Base-by-base conservation (phyloP, 2,888 invertebrate genomes). In the Xylophagus ater region DNA sequence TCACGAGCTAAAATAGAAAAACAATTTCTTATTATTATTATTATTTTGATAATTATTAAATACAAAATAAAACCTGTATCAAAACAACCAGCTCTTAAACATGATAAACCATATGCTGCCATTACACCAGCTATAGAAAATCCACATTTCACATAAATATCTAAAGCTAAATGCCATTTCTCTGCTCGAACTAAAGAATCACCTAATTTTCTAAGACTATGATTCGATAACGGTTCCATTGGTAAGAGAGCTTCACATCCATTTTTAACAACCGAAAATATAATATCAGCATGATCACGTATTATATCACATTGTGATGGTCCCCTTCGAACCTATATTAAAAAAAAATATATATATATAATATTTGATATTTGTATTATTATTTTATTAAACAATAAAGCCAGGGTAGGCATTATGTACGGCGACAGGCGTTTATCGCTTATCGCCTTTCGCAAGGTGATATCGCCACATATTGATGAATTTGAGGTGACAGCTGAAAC, bases 101-200 rank as follows among this genome's bases (percentile, higher is more conserved):
- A 84, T 10, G 83, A 79, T 54, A 88, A 78, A 0, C 90, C 92
- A 85, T 90, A 89, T 0, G 86, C 83, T 0, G 82, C 83, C 71
- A 90, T 79, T 0, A 92, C 86, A 26, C 85, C 80, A 52, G 69
- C 70, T 28, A 74, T 73, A 13, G 88, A 78, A 13, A 87, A 66
- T 0, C 89, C 89, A 42, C 80, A 81, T 65, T 92, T 92, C 0
- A 89, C 83, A 2, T 89, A 88, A 29, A 93, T 80, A 54, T 85
- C 83, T 38, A 85, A 55, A 0, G 85, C 92, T 28, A 90, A 60
- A 41, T 78, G 73, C 82, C 89, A 87, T 55, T 87, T 78, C 55
- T 92, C 90, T 1, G 80, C 77, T 60, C 84, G 81, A n/a, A 90
- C 70, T 30, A 85, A 55, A 23, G 73, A 71, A 55, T 83, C 81